Percentiles rank a stretch among this genome's conserved stretches.
Conservation (phyloP, 1,140 invertebrate genomes). For the Tribolium castaneum region DNA sequence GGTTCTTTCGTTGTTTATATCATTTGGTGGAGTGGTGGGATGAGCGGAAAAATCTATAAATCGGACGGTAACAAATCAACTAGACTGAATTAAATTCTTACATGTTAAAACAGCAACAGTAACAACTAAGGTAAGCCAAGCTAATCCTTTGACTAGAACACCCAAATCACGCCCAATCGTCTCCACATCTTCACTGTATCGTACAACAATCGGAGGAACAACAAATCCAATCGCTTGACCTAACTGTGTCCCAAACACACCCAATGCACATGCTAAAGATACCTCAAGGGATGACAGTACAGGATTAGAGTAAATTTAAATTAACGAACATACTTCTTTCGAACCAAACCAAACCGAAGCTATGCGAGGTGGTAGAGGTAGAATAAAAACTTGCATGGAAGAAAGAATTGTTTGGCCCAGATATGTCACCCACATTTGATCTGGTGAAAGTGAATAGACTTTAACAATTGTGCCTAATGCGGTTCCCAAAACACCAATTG, state of each 20-base stretch:
- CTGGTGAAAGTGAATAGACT: slow-evolving; percentile 69
- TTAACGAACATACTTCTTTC: slow-evolving; percentile 69
- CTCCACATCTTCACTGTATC: slow-evolving; percentile 62
- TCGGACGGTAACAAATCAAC: not conserved
- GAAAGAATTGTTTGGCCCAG: slow-evolving; percentile 77
- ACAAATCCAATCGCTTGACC: slow-evolving; percentile 64
- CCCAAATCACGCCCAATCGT: slow-evolving; percentile 61
- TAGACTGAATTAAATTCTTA: slow-evolving; percentile 1
- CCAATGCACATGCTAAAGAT: slow-evolving; percentile 80
- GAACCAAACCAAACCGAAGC: slow-evolving; percentile 72
- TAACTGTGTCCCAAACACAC: slow-evolving; percentile 84
- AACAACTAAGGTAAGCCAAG: slow-evolving; percentile 44
- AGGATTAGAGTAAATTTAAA: slow-evolving; percentile 6
- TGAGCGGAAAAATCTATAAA: slow-evolving; percentile 46
- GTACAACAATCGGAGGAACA: slow-evolving; percentile 64
- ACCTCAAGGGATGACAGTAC: slow-evolving; percentile 58
- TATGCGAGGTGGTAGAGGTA: slow-evolving; percentile 78
- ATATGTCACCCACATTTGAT: slow-evolving; percentile 74
- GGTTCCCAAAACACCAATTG: slow-evolving; percentile 61
- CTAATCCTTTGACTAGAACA: slow-evolving; percentile 34
- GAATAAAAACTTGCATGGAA: slow-evolving; percentile 74
- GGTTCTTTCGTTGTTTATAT: slow-evolving; percentile 28
- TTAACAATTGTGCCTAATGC: slow-evolving; percentile 81
- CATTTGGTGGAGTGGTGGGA: slow-evolving; percentile 43
- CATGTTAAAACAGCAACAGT: slow-evolving; percentile 44